A percentile compares a stretch with the other conserved stretches of the same genome.
phyloP scores from a whole-genome alignment of 2,797 vertebrate genomes.

The Brotula barbata region DNA sequence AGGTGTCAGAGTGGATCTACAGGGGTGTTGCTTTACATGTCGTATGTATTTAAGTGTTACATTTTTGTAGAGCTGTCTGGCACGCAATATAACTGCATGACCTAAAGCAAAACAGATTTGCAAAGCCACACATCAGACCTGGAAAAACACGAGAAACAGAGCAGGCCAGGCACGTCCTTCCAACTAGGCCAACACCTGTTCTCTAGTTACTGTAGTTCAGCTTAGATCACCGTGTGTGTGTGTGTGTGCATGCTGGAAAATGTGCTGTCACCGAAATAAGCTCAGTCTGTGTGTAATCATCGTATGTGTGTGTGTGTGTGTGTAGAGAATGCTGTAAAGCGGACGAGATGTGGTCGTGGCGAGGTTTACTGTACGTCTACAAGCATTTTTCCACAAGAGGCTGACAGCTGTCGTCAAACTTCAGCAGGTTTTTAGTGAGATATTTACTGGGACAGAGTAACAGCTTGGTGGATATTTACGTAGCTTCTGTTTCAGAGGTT shows the following conservation, averaged over 20 bases:
- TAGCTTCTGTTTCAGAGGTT: constrained; percentile 13
- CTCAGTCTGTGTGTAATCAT: constrained; percentile 25
- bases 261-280: constrained; percentile 56
- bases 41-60: neutral
- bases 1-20: no score
- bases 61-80: constrained; percentile 2
- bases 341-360: constrained; percentile 44
- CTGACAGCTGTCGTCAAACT: constrained; percentile 25
- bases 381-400: constrained; percentile 55
- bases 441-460: constrained; percentile 16
- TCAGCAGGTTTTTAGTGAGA: constrained; percentile 33
- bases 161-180: constrained; percentile 21
- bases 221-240: constrained; percentile 65
- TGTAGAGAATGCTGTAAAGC: constrained; percentile 34
- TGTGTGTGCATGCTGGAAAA: constrained; percentile 60
- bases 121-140: constrained; percentile 29
- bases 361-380: constrained; percentile 22
- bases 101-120: constrained; percentile 29
- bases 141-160: constrained; percentile 27
- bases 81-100: constrained; percentile 15
- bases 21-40: neutral
- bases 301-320: constrained; percentile 22
- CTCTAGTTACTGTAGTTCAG: constrained; percentile 49
- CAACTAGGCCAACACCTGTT: constrained; percentile 71
- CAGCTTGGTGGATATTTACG: constrained; percentile 22